A percentile compares a stretch with the other conserved stretches of the same genome.
Conservation (phyloP, 2,888 invertebrate species). For the Stratiomys singularior region DNA sequence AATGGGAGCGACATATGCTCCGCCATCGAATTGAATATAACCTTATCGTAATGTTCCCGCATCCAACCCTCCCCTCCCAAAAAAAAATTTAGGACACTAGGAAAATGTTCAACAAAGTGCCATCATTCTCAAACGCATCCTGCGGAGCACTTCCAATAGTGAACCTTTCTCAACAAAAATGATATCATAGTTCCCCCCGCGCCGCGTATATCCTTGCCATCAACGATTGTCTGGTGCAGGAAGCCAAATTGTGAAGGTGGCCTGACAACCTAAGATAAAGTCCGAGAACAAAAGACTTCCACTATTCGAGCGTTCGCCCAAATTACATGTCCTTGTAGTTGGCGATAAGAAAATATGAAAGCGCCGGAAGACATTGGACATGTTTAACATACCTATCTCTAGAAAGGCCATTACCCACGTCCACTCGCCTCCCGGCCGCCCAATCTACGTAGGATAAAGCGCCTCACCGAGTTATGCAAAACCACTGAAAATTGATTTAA, state of each 20-base stretch:
- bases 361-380: constrained; percentile 42
- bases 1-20: too few species aligned
- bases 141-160: too few species aligned
- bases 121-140: too few species aligned
- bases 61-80: too few species aligned
- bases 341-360: constrained; percentile 44
- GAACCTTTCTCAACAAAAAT: background rate
- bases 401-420: constrained; percentile 16
- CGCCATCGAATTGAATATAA: too few species aligned
- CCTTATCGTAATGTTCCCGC: too few species aligned
- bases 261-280: constrained; percentile 43
- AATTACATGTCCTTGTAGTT: constrained; percentile 38
- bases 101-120: too few species aligned
- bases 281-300: constrained; percentile 28
- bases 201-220: background rate
- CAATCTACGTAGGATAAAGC: background rate
- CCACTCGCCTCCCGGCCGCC: background rate
- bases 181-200: background rate
- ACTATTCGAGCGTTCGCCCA: constrained; percentile 29
- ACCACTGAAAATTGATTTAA: constrained; percentile 39
- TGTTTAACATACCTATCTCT: constrained; percentile 28
- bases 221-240: background rate
- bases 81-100: too few species aligned
- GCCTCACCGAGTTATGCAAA: constrained; percentile 13
- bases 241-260: constrained; percentile 32